phyloP scores from a whole-genome alignment of 2,113 vertebrate species.

The Neomonachus schauinslandi region DNA sequence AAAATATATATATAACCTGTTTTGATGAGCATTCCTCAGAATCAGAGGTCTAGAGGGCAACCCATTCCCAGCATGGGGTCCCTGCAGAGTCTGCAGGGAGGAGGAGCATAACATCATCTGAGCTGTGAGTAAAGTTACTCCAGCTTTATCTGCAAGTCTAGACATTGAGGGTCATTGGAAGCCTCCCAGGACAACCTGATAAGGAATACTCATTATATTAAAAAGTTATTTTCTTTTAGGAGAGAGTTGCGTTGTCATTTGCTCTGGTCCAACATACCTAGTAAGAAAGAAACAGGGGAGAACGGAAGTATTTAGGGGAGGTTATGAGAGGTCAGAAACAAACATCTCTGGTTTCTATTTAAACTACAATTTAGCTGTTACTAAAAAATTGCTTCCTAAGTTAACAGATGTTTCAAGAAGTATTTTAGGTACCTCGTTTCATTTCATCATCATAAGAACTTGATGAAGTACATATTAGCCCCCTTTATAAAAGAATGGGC shows the following conservation, averaged over 20 bases:
- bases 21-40: not conserved
- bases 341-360: not conserved
- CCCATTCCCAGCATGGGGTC: too few species aligned
- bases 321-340: not conserved
- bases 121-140: not conserved
- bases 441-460: not conserved
- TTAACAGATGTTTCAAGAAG: not conserved
- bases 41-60: not conserved
- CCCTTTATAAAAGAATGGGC: not conserved
- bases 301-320: not conserved
- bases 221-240: not conserved
- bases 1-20: not conserved
- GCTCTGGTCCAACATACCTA: not conserved
- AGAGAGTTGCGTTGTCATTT: not conserved
- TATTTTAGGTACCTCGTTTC: not conserved
- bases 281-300: not conserved
- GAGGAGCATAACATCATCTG: not conserved
- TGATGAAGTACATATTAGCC: not conserved
- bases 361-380: not conserved
- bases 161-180: not conserved
- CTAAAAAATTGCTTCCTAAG: not conserved
- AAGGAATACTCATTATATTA: not conserved
- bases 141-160: not conserved
- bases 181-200: not conserved
- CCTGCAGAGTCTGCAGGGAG: not conserved